Base-by-base conservation (phyloP, 2,888 invertebrate species). In the Oligia latruncula region DNA sequence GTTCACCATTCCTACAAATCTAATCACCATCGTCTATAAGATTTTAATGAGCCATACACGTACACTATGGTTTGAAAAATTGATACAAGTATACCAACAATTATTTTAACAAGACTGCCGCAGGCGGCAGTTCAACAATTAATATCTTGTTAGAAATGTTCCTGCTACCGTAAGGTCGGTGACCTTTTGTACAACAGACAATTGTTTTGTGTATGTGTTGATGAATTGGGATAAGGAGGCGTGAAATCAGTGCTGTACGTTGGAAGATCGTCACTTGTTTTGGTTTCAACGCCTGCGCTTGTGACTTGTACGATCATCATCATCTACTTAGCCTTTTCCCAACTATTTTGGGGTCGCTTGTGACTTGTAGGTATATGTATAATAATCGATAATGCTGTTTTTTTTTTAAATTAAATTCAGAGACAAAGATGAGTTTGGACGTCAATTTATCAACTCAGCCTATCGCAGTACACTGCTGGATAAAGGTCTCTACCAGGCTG, bases 31-130 rank as follows among this genome's bases (percentile, higher is more conserved):
- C 46, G 35, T 81, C 71, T 81, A 88, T 86, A 87, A 17, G 77
- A 71, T 83, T 90, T 90, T 91, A 92, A 93, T 90, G 88, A 92
- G 85, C 78, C 79, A 62, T 83, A 73, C 83, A 6, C 40, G 92
- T 86, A 92, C 92, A 88, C 84, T 92, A 91, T 92, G 92, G 89
- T 86, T 91, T 91, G 90, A 92, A 89, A 90, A 90, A 92, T 92
- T 85, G 89, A 87, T 84, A 74, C 80, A 82, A 78, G 81, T 90
- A 86, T 81, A 89, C 86, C 84, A 87, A 91, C 89, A 90, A 92
- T 92, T 91, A 92, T 84, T 88, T 77, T 90, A 90, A 90, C 90
- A 87, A 90, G 90, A 67, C 74, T 80, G 90, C 91, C 88, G 46
- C 43, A 71, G 89, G 92, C 90, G 73, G 64, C 46, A 74, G 68